phyloP scores from a whole-genome alignment of 35 echinoderm and acorn worm species.

The Strongylocentrotus purpuratus region DNA sequence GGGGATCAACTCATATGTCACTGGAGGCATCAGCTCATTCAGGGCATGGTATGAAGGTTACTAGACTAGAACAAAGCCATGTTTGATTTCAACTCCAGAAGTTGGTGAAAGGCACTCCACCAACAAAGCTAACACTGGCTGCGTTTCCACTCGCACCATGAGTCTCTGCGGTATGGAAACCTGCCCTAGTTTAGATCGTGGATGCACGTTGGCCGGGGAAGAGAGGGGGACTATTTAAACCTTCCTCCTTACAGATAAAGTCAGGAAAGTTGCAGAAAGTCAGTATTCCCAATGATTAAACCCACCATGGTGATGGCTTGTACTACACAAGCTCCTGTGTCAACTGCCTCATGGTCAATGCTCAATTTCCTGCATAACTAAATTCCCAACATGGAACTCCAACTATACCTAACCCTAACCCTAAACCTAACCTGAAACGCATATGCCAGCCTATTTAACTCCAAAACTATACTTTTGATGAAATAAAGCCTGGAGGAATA shows the following conservation, averaged over 20 bases:
- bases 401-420: too few species aligned
- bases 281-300: not conserved
- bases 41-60: not conserved
- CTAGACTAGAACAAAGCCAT: constrained; percentile 41
- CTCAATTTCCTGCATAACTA: too few species aligned
- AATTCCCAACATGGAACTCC: too few species aligned
- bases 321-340: too few species aligned
- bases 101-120: not conserved
- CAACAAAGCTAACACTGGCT: constrained; percentile 8
- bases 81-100: constrained; percentile 39
- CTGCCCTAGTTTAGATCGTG: not conserved
- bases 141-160: not conserved
- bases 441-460: too few species aligned
- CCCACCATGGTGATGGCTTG: not conserved
- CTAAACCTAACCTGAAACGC: too few species aligned
- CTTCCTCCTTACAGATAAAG: not conserved
- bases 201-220: not conserved
- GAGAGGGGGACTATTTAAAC: not conserved
- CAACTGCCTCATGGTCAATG: too few species aligned
- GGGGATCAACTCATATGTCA: constrained; percentile 23
- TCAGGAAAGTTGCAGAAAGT: not conserved
- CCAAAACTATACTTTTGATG: too few species aligned
- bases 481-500: too few species aligned
- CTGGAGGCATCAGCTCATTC: constrained; percentile 10
- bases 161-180: not conserved